Base-by-base conservation (phyloP, 2,113 vertebrate species). In the Cromileptes altivelis region DNA sequence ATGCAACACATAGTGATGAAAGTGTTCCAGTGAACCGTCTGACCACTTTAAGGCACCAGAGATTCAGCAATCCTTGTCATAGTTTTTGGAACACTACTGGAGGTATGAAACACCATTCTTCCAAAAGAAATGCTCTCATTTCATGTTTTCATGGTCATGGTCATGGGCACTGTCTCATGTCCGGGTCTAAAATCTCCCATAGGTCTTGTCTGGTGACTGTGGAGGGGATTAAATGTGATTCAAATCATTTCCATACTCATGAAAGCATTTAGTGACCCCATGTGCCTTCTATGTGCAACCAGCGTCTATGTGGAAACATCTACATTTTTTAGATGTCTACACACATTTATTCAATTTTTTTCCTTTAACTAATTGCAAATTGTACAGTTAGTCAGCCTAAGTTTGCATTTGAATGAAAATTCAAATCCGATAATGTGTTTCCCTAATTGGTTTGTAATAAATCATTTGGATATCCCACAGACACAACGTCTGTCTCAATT, bases 331-430 rank as follows among this genome's bases (percentile, higher is more conserved):
- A 25, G n/a, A 14, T 13, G 25, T 37, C 14, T 11, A 9, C 30
- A 19, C 2, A 49, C 14, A 52, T 60, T n/a, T 60, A 60, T 30
- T 58, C 8, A 18, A 8, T 12, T 63, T 58, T 30, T 25, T 55
- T 27, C 33, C n/a, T 42, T 62, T 37, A 13, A 17, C 15, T 33
- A 30, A 74, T 50, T 50, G 10, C 19, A 50, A 74, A 62, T 8
- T 37, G 4, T 21, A 60, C 56, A 33, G 25, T 58, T 58, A n/a
- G 1, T 42, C 69, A 57, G 6, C 33, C 8, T 10, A 12, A 2
- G 8, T 78, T 50, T 19, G 17, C 12, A 25, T 70, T 70, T 37
- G 8, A 73, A 37, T 65, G 14, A 30, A 56, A 30, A 50, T 80
- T 9, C 14, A 64, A 74, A 18, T 19, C 57, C 23, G 62, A 30